These are phyloP conservation scores for Lathamus discolor DNA, from an alignment of 2,113 vertebrate genomes.

Conservation along the genomic window DNA sequence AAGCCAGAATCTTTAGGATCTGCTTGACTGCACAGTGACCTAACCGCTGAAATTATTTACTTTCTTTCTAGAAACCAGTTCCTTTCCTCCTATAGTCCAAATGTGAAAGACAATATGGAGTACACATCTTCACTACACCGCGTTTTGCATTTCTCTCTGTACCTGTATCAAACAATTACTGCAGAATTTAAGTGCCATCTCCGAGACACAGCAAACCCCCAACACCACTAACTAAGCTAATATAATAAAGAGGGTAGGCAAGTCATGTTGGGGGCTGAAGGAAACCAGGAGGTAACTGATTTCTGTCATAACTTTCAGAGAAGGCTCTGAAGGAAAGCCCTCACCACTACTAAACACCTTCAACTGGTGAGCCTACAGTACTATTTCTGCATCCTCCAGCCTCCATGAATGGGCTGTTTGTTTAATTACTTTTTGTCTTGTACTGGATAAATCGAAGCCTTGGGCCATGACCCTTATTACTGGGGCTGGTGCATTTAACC, in stretches of 20 bases:
- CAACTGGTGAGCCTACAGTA: accelerated
- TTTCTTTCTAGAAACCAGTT: neutral
- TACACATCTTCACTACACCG: neutral
- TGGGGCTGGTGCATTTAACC: neutral
- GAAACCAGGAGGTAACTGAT: neutral
- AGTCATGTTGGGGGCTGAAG: neutral
- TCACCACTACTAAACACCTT: neutral
- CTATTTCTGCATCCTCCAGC: neutral
- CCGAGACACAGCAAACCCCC: neutral
- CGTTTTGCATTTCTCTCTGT: neutral
- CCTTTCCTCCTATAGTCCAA: neutral
- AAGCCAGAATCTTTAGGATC: neutral
- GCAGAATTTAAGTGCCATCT: neutral
- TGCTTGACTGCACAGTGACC: neutral
- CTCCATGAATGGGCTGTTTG: neutral
- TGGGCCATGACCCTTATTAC: neutral
- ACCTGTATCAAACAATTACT: neutral
- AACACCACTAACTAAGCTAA: neutral
- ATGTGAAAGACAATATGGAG: neutral
- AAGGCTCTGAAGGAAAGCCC: neutral
- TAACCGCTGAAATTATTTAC: neutral
- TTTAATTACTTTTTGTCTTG: neutral
- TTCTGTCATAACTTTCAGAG: neutral
- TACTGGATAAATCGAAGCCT: neutral
- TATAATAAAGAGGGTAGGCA: neutral